These are phyloP conservation scores for Rambutsinella grinnellia DNA, from an alignment of 2,888 invertebrate genomes.

Conservation along the genomic window DNA sequence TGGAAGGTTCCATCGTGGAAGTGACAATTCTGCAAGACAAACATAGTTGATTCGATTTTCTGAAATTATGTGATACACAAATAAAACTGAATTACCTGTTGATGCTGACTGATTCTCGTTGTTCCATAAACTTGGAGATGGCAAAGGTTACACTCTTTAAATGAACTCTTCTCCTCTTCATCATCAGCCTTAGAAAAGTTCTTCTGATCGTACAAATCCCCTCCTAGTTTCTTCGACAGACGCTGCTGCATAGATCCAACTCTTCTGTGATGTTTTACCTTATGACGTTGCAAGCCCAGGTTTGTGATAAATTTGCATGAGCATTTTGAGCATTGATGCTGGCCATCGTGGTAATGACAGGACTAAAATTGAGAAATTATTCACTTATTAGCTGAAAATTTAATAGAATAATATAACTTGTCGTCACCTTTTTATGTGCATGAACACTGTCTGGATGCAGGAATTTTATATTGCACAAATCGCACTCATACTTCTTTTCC, in stretches of 20 bases:
- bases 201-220: too few relatives aligned
- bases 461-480: slow-evolving; percentile 2
- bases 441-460: background rate
- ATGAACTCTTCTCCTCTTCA: too few relatives aligned
- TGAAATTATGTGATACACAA: background rate
- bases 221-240: too few relatives aligned
- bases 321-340: background rate
- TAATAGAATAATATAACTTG: background rate
- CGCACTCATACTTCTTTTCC: slow-evolving; percentile 6
- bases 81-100: background rate
- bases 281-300: background rate
- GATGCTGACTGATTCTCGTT: slow-evolving; percentile 1
- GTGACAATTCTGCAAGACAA: slow-evolving; percentile 5
- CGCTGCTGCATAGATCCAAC: too few relatives aligned
- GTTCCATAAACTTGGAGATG: background rate
- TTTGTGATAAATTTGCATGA: slow-evolving; percentile 3
- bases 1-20: slow-evolving; percentile 1
- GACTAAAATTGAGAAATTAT: background rate
- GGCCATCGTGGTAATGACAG: background rate
- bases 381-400: background rate
- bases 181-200: background rate
- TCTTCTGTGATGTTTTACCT: background rate
- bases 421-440: slow-evolving; percentile 6
- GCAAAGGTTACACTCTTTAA: background rate
- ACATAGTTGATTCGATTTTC: background rate